A percentile compares a stretch with the other conserved stretches of the same genome.
Evolutionary conservation across 2,888 invertebrate species (phyloP).

Genomic region (Pammene fasciana): DNA sequence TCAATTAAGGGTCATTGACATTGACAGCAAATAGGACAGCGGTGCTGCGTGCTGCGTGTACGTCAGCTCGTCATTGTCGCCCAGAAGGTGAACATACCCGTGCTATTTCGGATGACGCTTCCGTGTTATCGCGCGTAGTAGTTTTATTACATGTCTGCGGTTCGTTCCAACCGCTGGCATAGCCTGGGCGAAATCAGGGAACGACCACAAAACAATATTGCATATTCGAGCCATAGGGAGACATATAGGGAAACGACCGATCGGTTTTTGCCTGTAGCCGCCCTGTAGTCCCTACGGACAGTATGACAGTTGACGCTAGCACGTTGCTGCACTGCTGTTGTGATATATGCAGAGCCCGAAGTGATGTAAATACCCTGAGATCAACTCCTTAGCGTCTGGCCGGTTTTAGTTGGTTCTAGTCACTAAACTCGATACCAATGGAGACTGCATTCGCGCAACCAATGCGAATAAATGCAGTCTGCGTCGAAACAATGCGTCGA

Average conservation of each 20-base stretch:
- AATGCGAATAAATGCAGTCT: conserved; percentile 45
- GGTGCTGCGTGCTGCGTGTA: background rate
- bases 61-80: conserved; percentile 6
- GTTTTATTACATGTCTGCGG: conserved; percentile 2
- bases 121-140: conserved; percentile 45
- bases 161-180: background rate
- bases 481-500: conserved; percentile 48
- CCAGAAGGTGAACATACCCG: conserved; percentile 18
- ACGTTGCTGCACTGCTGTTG: too few relatives aligned
- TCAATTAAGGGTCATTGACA: background rate
- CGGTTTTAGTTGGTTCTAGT: too few relatives aligned
- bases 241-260: too few relatives aligned
- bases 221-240: too few relatives aligned
- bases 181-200: background rate
- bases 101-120: conserved; percentile 48
- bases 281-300: too few relatives aligned
- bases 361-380: too few relatives aligned
- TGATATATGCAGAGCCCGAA: too few relatives aligned
- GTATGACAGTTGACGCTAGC: too few relatives aligned
- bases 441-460: conserved; percentile 13
- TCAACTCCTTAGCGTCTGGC: too few relatives aligned
- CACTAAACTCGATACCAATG: too few relatives aligned
- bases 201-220: background rate
- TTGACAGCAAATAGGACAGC: conserved; percentile 5
- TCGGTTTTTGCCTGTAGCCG: background rate